Base-by-base conservation (phyloP, 1,140 invertebrate species). In the Meloidogyne exigua region DNA sequence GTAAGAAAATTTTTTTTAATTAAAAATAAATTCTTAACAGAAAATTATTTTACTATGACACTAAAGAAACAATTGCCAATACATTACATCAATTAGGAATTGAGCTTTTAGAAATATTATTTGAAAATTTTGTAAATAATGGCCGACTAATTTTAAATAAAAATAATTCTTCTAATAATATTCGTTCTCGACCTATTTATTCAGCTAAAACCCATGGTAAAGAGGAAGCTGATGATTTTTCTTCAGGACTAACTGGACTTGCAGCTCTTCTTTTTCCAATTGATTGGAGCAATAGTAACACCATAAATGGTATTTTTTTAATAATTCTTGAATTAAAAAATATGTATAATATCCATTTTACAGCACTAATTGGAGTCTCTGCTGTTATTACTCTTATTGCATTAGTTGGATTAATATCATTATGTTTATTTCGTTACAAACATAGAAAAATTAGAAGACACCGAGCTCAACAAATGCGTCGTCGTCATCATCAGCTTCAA, bases 31-130 rank as follows among this genome's bases (percentile, higher is more conserved):
- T 2, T 42, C 23, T 39, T 76, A 78, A 57, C 62, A 86, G 84
- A 75, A 84, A 82, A 68, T 62, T 86, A 13, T 86, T 86, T 62
- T 76, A 79, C 13, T 32, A 75, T 49, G 39, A 72, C 10, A 72
- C 83, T 15, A 66, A 77, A 42, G 82, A 36, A 73, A 25, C 1
- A 82, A 44, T 66, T 85, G 66, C 81, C 42, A 80, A 76, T 62
- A 77, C 80, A 39, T 87, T 85, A 57, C 57, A 39, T 65, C 57
- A 73, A 36, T 73, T 18, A 12, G 57, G 57, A 18, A 23, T n/a
- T 36, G 72, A 73, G 12, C 23, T 73, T 36, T 73, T 73, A 65
- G 72, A 65, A 39, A 39, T 73, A 32, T 32, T 73, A 32, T 23
- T 73, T 36, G 72, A 39, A 21, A 65, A 68, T 32, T 15, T 5